These are phyloP conservation scores for Proteles cristata DNA, from an alignment of 2,113 vertebrate species.

Conservation along the genomic window DNA sequence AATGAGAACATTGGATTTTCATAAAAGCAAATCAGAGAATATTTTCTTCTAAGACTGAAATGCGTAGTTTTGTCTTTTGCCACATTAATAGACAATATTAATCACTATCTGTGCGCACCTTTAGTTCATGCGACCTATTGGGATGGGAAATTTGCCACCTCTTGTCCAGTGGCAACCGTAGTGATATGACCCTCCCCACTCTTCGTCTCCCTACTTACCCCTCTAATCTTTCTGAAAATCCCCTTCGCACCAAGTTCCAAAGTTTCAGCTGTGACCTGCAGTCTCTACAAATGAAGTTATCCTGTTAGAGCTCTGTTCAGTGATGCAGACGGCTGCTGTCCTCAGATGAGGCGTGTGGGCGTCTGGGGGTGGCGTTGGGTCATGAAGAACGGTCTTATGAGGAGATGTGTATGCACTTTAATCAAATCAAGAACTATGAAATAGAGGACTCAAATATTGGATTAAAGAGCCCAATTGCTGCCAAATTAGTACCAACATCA, in stretches of 20 bases:
- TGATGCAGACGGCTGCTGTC: not conserved
- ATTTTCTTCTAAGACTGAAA: not conserved
- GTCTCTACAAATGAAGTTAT: not conserved
- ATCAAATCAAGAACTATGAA: not conserved
- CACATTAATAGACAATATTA: fast-evolving
- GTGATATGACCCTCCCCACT: fast-evolving
- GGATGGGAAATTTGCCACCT: not conserved
- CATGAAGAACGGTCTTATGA: not conserved
- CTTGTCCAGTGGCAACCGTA: fast-evolving
- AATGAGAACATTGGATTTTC: not conserved
- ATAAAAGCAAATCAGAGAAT: not conserved
- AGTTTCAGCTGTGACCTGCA: not conserved
- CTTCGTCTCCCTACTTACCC: not conserved
- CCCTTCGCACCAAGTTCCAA: not conserved
- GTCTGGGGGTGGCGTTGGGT: not conserved
- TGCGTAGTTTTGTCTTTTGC: fast-evolving
- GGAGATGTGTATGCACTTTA: not conserved
- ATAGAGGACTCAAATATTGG: not conserved
- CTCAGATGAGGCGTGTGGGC: not conserved
- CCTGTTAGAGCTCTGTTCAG: too few relatives aligned
- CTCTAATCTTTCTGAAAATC: not conserved
- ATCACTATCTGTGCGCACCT: fast-evolving
- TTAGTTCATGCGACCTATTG: fast-evolving
- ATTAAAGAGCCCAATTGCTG: not conserved
- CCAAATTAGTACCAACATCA: not conserved